Evolutionary conservation across 2,888 invertebrate species (phyloP), one percentile per base, ranked within the genome.

Genomic region (Nemapogon koenigi): DNA sequence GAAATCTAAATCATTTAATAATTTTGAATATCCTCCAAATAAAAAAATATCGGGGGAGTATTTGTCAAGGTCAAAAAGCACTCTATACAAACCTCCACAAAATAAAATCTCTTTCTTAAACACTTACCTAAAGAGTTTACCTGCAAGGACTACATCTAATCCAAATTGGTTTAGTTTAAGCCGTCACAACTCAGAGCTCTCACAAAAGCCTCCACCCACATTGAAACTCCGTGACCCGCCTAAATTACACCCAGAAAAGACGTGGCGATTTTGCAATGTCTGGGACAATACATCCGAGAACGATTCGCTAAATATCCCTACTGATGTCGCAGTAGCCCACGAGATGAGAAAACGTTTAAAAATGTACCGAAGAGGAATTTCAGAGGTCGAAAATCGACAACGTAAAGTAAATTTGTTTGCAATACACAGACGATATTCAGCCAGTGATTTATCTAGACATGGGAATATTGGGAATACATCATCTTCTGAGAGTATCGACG

Each of bases 41-140:
- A 13, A 47, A 45, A 42, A 53, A 47, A 47, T 52, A 55, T 39
- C 48, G 49, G 28, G 6, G 4, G 37, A 36, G 11, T 19, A 3
- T 44, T 50, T 76, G 44, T 51, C 53, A 11, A 70, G 78, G 41
- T 78, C 75, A 13, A 67, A 68, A 53, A 65, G 70, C 35, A 51
- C 60, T 44, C 49, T 62, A 45, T 76, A 71, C 53, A 61, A 61
- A 43, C 59, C 56, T 22, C 78, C 76, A 13, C 59, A 62, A 52
- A 75, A 75, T 55, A 78, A 79, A 53, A 62, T 79, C 57, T 70
- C 71, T 41, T 80, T 80, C 55, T 59, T 80, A 41, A 72, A 75
- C 52, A 80, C 79, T 54, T 79, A 80, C 54, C 62, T 80, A 56
- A 79, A 70, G 62, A 80, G 79, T 62, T 63, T 80, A 62, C 72